Evolutionary conservation across 2,113 vertebrate species (phyloP), one percentile per base, ranked within the genome.

Genomic region (Candoia aspera): DNA sequence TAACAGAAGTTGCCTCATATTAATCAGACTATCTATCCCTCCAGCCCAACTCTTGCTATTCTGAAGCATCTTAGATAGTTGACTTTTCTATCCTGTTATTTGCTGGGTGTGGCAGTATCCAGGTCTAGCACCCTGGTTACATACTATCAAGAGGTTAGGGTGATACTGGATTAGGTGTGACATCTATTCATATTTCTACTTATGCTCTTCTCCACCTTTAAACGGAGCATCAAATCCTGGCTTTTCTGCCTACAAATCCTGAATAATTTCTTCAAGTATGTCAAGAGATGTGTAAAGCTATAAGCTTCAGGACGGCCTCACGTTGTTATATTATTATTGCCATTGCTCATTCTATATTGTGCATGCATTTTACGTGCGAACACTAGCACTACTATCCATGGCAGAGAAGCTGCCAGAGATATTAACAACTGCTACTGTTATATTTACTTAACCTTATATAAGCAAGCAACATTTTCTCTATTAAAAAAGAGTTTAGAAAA

Each of bases 401-500:
- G 73, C 21, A 79, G 73, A 42, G 15, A 73, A 15, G n/a, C n/a
- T 73, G 68, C 68, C 68, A 79, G 68, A 79, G 33, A 79, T 19
- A 23, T 79, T 79, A 42, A 79, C 73, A 79, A 79, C 21, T 42
- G 8, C 2, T 79, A 42, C 73, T 42, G 21, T 79, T 79, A 79
- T 42, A n/a, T 23, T 79, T 73, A 64, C 24, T 73, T 46, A 79
- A 79, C 9, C 10, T 21, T 62, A 33, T 60, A 13, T 49, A 55
- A 83, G 64, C 37, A 88, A 87, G n/a, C 84, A 73, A 55, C 23
- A 6, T 46, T 24, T 57, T 33, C n/a, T 89, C 46, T 19, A 88
- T 93, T 49, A 91, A 6, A 54, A 59, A 84, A 6, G 23, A 94
- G 92, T 90, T 92, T 2, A 79, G 84, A 94, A 94, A 90, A 95